A percentile compares a stretch with the other conserved stretches of the same genome.
These are phyloP conservation scores for Vireo griseus DNA, from an alignment of 2,797 vertebrate species.

Conservation along the genomic window DNA sequence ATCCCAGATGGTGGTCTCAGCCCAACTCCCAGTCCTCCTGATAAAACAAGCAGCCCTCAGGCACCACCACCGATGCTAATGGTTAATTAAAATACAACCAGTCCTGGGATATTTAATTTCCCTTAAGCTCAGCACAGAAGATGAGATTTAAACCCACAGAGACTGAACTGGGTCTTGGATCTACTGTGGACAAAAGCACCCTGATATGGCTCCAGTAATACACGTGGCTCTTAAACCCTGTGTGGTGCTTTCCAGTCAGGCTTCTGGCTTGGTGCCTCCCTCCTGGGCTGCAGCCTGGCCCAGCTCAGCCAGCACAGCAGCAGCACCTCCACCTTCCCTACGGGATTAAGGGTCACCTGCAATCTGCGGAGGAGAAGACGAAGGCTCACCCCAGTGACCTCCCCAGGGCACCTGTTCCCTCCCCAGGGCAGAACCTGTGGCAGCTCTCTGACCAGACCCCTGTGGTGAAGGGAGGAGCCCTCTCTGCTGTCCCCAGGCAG, in stretches of 20 bases:
- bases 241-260: background rate
- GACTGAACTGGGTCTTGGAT: background rate
- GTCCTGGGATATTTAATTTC: background rate
- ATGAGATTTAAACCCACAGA: background rate
- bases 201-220: background rate
- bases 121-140: background rate
- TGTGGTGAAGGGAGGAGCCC: background rate
- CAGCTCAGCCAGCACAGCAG: background rate
- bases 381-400: background rate
- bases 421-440: rapidly evolving
- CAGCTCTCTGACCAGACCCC: rapidly evolving
- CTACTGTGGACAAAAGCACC: background rate
- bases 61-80: background rate
- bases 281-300: background rate
- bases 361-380: background rate
- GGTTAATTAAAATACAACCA: background rate
- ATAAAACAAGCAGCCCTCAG: background rate
- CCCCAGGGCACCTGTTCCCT: background rate
- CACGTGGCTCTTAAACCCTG: rapidly evolving
- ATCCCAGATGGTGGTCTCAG: background rate
- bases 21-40: background rate
- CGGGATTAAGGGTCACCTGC: background rate
- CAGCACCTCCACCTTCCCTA: background rate
- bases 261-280: background rate
- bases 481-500: rapidly evolving